These are phyloP conservation scores for Lichenostomus cassidix DNA, from an alignment of 2,113 vertebrate genomes.

Conservation along the genomic window DNA sequence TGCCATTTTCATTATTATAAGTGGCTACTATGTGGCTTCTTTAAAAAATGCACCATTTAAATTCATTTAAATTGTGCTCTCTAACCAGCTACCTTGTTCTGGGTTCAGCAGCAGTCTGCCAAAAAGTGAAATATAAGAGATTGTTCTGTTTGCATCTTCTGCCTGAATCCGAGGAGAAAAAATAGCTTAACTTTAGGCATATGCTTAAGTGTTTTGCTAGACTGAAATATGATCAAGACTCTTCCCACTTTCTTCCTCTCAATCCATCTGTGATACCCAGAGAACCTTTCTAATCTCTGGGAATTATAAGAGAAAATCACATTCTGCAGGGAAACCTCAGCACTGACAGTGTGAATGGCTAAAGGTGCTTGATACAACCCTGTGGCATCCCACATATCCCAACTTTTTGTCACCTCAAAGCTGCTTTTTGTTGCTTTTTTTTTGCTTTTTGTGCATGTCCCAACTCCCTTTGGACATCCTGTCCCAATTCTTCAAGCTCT, in stretches of 20 bases:
- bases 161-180: neutral
- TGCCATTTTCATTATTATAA: neutral
- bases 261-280: constrained; percentile 2
- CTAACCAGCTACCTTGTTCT: neutral
- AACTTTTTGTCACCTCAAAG: neutral
- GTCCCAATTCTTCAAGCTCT: neutral
- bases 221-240: constrained; percentile 28
- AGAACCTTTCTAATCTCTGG: neutral
- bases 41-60: neutral
- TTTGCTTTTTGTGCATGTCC: neutral
- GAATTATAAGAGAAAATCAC: neutral
- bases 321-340: neutral
- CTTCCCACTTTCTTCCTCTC: constrained; percentile 26
- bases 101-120: neutral
- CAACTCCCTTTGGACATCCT: neutral
- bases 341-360: neutral
- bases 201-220: constrained; percentile 33
- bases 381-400: accelerated
- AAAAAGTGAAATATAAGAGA: neutral
- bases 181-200: constrained; percentile 18
- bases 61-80: neutral
- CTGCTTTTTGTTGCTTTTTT: neutral
- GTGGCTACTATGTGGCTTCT: neutral
- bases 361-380: neutral
- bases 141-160: constrained; percentile 6